Conservation (phyloP, 2,888 invertebrate species). For the Tridacna gigas region DNA sequence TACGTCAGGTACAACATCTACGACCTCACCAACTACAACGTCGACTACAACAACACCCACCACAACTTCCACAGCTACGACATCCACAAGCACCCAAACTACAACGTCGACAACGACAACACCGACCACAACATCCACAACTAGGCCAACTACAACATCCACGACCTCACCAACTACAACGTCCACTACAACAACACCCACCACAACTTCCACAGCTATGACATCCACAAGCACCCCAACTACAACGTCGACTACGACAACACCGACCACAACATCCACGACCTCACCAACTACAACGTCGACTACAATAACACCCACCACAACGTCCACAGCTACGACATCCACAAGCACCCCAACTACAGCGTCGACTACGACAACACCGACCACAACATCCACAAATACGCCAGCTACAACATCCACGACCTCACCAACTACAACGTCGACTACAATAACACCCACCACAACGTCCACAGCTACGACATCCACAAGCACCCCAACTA, state of each 20-base stretch:
- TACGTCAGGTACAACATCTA: too few species aligned
- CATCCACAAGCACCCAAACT: background rate
- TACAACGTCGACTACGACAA: background rate
- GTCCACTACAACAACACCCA: background rate
- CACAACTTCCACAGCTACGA: background rate
- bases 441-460: background rate
- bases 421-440: background rate
- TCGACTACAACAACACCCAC: too few species aligned
- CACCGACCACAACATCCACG: too few species aligned
- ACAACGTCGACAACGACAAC: slow-evolving; percentile 3
- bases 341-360: too few species aligned
- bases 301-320: too few species aligned
- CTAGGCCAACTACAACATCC: background rate
- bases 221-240: background rate
- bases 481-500: slow-evolving; percentile 1
- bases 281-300: too few species aligned
- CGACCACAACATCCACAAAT: background rate
- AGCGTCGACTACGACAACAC: too few species aligned
- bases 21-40: too few species aligned
- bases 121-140: too few species aligned
- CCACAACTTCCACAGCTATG: too few species aligned
- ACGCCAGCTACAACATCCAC: background rate
- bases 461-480: background rate
- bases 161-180: slow-evolving; percentile 2
- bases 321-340: too few species aligned